Evolutionary conservation across 2,113 vertebrate species (phyloP).

Genomic region (Grus americana): DNA sequence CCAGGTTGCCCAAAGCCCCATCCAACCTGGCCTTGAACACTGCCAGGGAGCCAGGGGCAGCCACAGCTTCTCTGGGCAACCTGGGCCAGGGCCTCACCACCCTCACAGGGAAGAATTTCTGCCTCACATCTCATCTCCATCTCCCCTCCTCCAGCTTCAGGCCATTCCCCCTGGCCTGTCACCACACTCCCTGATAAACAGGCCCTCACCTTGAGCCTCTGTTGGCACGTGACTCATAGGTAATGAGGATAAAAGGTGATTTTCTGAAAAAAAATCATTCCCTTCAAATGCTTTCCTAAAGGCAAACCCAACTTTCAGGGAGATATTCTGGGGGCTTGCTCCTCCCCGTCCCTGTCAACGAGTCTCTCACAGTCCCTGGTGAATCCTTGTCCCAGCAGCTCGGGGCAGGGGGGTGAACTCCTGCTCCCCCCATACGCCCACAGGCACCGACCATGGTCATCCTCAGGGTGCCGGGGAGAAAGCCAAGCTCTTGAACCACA

Average conservation of each 20-base stretch:
- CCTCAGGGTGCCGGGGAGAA: not conserved
- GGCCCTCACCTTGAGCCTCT: not conserved
- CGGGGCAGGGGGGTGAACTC: not conserved
- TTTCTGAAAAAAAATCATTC: not conserved
- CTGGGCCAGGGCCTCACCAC: too few relatives aligned
- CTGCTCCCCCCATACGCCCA: not conserved
- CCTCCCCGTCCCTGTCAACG: not conserved
- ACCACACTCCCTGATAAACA: too few relatives aligned
- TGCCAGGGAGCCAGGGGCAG: too few relatives aligned
- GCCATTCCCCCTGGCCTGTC: too few relatives aligned
- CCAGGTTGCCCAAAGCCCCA: too few relatives aligned
- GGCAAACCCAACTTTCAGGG: not conserved
- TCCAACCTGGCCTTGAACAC: too few relatives aligned
- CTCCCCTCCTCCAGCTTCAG: too few relatives aligned
- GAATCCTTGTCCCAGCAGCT: not conserved
- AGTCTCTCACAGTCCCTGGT: not conserved
- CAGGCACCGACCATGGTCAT: not conserved
- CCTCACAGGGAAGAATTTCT: too few relatives aligned
- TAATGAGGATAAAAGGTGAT: not conserved
- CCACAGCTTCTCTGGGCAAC: too few relatives aligned
- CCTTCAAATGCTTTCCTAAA: not conserved
- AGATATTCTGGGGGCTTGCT: not conserved
- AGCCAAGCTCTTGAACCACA: not conserved
- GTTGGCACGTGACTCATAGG: not conserved
- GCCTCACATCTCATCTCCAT: too few relatives aligned